Percentiles rank a stretch among this genome's conserved stretches.
These are phyloP conservation scores for Drosophila fungiperda DNA, from an alignment of 2,888 invertebrate genomes.

Conservation along the genomic window DNA sequence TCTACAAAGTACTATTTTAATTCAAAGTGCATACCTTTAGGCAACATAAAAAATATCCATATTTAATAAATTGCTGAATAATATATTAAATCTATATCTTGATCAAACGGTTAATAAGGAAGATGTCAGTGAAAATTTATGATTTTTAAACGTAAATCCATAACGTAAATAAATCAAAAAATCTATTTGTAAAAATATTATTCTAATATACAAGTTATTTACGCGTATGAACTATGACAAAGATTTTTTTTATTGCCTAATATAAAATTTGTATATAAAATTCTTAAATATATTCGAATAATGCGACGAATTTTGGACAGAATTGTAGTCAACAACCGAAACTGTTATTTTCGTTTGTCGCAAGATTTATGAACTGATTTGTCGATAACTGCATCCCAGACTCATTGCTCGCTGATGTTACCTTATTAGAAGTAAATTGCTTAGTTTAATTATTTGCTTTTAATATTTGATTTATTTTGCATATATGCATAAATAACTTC, in stretches of 20 bases:
- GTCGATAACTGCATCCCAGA: not conserved
- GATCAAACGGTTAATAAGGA: not conserved
- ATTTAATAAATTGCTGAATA: not conserved
- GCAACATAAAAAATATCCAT: not conserved
- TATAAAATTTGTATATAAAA: not conserved
- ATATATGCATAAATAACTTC: not conserved
- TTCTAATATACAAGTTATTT: not conserved
- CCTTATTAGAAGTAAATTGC: not conserved
- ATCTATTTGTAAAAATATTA: not conserved
- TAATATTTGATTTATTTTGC: constrained; percentile 17
- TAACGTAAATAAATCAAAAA: not conserved
- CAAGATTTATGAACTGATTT: not conserved
- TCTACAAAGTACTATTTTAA: not conserved
- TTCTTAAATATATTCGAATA: not conserved
- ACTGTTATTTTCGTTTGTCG: not conserved
- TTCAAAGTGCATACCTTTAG: not conserved
- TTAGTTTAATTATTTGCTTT: not conserved
- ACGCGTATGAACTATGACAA: not conserved
- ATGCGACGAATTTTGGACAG: not conserved
- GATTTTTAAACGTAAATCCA: not conserved
- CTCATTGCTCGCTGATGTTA: not conserved
- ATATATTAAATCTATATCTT: not conserved
- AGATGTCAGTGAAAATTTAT: not conserved
- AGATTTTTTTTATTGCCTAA: not conserved
- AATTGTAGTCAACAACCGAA: not conserved